Evolutionary conservation across 2,888 invertebrate species (phyloP), one percentile per base, ranked within the genome.

Genomic region (Willowsia nigromaculata): DNA sequence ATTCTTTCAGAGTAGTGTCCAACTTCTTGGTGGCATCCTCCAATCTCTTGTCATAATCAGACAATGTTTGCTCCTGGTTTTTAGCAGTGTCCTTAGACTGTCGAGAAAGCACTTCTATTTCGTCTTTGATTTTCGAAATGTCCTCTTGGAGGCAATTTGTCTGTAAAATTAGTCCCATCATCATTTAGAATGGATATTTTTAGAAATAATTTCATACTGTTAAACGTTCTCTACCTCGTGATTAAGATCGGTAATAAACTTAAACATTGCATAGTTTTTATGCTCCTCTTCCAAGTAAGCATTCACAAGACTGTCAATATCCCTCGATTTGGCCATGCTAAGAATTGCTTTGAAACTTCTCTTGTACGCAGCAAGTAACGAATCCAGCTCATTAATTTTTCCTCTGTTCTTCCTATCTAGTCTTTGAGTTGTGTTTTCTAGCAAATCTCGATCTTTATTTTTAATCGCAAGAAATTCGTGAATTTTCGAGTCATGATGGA

Each of bases 171-270:
- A 43, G n/a, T 27, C 22, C 53, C 50, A 30, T 40, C 11, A 40
- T n/a, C n/a, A 71, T 25, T 68, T 83, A 47, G n/a, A 59, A 33
- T n/a, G n/a, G n/a, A n/a, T n/a, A n/a, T n/a, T n/a, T n/a, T n/a
- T n/a, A n/a, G n/a, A n/a, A n/a, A n/a, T n/a, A n/a, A n/a, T n/a
- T n/a, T n/a, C n/a, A n/a, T n/a, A n/a, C n/a, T n/a, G n/a, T n/a
- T n/a, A n/a, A n/a, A n/a, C n/a, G n/a, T n/a, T n/a, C n/a, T n/a
- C 43, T 68, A 90, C 91, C 76, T 91, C 91, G 68, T 91, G 91
- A 74, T 90, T 91, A 13, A 88, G 62, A 56, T 91, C 90, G 0
- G 90, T 89, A 15, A 91, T 87, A 78, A 71, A 90, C 59, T 91
- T 91, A 65, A 91, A 91, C n/a, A 88, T 65, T 27, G 90, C 89